phyloP scores from a whole-genome alignment of 2,797 vertebrate species.

The Salarias fasciatus region DNA sequence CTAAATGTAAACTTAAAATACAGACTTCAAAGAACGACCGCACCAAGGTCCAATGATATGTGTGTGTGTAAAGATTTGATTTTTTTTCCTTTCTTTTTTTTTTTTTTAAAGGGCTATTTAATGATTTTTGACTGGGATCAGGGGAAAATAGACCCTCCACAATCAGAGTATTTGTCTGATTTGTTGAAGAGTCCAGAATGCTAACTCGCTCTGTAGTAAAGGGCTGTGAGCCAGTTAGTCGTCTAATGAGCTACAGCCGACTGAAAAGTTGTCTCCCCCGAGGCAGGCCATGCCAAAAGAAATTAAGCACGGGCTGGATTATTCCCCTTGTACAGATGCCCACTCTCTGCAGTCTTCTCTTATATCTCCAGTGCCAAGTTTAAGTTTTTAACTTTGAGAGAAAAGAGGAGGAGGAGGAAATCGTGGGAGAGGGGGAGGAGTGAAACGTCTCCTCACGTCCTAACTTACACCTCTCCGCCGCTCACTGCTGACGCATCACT shows the following conservation, averaged over 20 bases:
- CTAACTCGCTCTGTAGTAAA: constrained; percentile 64
- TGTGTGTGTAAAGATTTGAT: too few species aligned
- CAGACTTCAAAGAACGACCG: constrained; percentile 25
- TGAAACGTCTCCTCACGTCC: constrained; percentile 72
- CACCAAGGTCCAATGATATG: constrained; percentile 12
- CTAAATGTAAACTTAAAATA: constrained; percentile 45
- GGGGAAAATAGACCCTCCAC: constrained; percentile 34
- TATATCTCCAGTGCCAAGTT: constrained; percentile 49
- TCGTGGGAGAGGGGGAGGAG: constrained; percentile 50
- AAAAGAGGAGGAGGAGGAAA: constrained; percentile 60
- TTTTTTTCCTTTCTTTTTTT: too few species aligned
- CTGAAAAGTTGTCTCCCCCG: constrained; percentile 61
- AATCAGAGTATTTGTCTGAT: constrained; percentile 44
- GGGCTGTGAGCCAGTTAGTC: constrained; percentile 64
- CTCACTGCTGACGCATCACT: constrained; percentile 78
- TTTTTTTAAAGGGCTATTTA: too few species aligned
- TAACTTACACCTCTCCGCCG: constrained; percentile 68
- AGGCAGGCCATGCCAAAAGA: constrained; percentile 65
- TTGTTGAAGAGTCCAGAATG: constrained; percentile 57
- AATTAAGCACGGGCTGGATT: constrained; percentile 72
- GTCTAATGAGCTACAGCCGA: constrained; percentile 70
- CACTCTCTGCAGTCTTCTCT: constrained; percentile 66
- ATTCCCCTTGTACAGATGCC: constrained; percentile 70
- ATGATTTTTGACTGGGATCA: constrained; percentile 23
- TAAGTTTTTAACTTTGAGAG: constrained; percentile 60